A percentile compares a stretch with the other conserved stretches of the same genome.
These are phyloP conservation scores for human DNA, from an alignment of 2,113 vertebrate genomes.

Conservation along the genomic window GRCh38 chrX:4159501-4160000, in stretches of 20 bases:
- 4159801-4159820: neutral
- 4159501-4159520: neutral
- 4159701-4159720: neutral
- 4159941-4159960: neutral
- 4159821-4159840: neutral
- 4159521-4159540: neutral
- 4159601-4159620: neutral
- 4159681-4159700: no score
- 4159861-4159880: neutral
- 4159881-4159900: neutral
- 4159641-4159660: neutral
- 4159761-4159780: neutral
- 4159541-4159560: neutral
- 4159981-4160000: neutral
- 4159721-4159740: neutral
- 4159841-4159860: no score
- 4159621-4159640: neutral
- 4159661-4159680: neutral
- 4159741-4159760: no score
- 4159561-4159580: neutral
- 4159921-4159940: no score
- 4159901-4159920: neutral
- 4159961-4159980: no score
- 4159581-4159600: neutral
- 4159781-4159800: neutral